phyloP scores from a whole-genome alignment of 2,888 invertebrate species.

The Deilephila elpenor region DNA sequence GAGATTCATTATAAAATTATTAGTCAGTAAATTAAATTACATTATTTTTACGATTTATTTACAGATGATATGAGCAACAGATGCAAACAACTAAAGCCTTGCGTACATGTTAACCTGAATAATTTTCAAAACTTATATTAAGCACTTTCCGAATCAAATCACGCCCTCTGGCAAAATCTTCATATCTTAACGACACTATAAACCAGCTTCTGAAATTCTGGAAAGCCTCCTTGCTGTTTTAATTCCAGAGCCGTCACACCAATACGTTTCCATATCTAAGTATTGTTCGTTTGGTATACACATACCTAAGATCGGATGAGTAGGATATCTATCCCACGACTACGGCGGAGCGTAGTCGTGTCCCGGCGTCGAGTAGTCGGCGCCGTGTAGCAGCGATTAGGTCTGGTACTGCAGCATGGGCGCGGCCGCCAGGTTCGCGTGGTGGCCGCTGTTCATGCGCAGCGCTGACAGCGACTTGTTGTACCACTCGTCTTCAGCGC shows the following conservation, averaged over 20 bases:
- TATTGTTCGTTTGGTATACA: background rate
- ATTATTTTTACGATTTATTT: background rate
- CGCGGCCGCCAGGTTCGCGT: slow-evolving; percentile 97
- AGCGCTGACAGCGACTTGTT: slow-evolving; percentile 98
- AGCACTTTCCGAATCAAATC: background rate
- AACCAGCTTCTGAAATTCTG: background rate
- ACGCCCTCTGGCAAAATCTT: background rate
- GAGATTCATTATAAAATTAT: background rate
- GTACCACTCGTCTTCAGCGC: slow-evolving; percentile 98
- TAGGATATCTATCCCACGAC: slow-evolving; percentile 38
- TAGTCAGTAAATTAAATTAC: background rate
- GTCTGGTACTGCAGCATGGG: slow-evolving; percentile 99
- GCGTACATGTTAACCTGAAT: background rate
- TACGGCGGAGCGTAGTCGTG: slow-evolving; percentile 79
- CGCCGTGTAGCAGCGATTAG: slow-evolving; percentile 89
- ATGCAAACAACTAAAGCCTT: no score
- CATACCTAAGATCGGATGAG: background rate
- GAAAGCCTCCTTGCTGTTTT: background rate
- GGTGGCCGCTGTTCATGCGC: slow-evolving; percentile 98
- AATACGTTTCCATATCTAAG: background rate
- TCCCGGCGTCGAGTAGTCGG: slow-evolving; percentile 81
- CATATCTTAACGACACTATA: background rate
- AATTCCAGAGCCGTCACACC: background rate
- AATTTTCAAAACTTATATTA: slow-evolving; percentile 1
- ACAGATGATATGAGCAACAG: background rate